Percentiles rank a stretch among this genome's conserved stretches.
Conservation (phyloP, 2,888 invertebrate genomes). For the Schrankia costaestrigalis region DNA sequence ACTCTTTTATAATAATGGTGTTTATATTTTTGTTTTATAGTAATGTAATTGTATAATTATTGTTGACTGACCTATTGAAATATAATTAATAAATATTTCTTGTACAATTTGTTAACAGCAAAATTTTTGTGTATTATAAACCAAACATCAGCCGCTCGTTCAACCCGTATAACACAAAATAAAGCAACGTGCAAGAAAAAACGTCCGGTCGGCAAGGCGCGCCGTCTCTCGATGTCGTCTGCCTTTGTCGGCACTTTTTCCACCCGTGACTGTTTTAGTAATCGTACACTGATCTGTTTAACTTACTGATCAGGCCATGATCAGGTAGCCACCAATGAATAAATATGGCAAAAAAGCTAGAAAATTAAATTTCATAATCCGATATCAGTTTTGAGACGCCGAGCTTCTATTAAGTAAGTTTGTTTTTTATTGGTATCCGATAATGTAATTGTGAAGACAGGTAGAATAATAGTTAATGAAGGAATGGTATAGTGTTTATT, state of each 20-base stretch:
- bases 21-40: too few relatives aligned
- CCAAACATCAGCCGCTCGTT: slow-evolving; percentile 1
- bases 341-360: slow-evolving; percentile 25
- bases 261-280: slow-evolving; percentile 76
- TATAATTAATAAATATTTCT: too few relatives aligned
- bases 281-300: slow-evolving; percentile 67
- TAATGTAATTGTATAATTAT: too few relatives aligned
- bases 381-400: slow-evolving; percentile 16
- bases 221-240: slow-evolving; percentile 48
- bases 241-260: slow-evolving; percentile 76
- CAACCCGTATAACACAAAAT: slow-evolving; percentile 31
- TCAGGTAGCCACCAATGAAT: slow-evolving; percentile 67
- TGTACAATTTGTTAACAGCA: neutral
- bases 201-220: slow-evolving; percentile 46
- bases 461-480: slow-evolving; percentile 15
- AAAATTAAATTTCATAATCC: slow-evolving; percentile 41
- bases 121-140: neutral
- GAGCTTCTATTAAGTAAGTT: slow-evolving; percentile 23
- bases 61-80: too few relatives aligned
- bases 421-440: slow-evolving; percentile 7
- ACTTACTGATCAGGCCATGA: slow-evolving; percentile 47
- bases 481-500: slow-evolving; percentile 13
- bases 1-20: neutral
- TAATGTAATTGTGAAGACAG: slow-evolving; percentile 8
- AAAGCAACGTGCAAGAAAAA: slow-evolving; percentile 47